Evolutionary conservation across 2,888 invertebrate genomes (phyloP).

Genomic region (Phyto melanocephala): DNA sequence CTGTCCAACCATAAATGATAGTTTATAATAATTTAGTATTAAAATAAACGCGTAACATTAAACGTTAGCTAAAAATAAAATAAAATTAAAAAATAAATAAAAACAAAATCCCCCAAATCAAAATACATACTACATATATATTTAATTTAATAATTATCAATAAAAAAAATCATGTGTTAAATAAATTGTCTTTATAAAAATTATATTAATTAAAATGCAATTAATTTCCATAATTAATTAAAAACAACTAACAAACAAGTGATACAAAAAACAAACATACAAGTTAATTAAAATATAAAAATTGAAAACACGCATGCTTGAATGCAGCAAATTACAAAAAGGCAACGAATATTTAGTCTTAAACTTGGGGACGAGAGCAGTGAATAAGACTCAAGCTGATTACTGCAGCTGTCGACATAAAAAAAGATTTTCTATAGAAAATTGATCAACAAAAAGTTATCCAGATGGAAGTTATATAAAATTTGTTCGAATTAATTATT

Average conservation of each 20-base stretch:
- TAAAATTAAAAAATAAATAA: not conserved
- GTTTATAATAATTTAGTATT: conserved; percentile 58
- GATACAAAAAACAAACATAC: not conserved
- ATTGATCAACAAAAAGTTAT: no score
- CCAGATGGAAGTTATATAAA: no score
- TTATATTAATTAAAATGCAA: conserved; percentile 5
- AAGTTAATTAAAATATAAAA: not conserved
- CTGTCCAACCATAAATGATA: conserved; percentile 53
- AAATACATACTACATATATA: not conserved
- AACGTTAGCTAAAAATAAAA: conserved; percentile 7
- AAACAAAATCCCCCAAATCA: not conserved
- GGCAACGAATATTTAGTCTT: no score
- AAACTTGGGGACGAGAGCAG: no score
- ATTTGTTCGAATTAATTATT: no score
- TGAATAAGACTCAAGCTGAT: no score
- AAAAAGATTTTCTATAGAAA: no score
- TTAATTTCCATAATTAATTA: not conserved
- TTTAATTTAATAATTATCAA: not conserved
- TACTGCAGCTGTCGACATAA: no score
- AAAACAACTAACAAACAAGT: conserved; percentile 13
- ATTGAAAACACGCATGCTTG: not conserved
- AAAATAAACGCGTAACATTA: conserved; percentile 59
- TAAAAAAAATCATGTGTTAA: conserved; percentile 22
- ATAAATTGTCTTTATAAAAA: conserved; percentile 10
- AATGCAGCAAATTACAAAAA: no score